A percentile compares a stretch with the other conserved stretches of the same genome.
Evolutionary conservation across 2,113 vertebrate genomes (phyloP).

Genomic region (Pseudolaguvia tuberculata): DNA sequence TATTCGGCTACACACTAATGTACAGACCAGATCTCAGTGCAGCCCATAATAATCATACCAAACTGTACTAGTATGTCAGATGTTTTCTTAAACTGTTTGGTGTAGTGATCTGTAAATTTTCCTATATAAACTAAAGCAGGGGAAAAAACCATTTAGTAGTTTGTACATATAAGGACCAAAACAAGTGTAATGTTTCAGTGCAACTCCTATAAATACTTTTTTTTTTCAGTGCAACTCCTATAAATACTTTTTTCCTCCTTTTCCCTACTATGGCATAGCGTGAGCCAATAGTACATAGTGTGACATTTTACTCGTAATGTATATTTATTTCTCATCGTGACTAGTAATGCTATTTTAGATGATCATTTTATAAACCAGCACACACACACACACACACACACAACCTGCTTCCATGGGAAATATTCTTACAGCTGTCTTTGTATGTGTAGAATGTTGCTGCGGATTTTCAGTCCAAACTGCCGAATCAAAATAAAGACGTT

Average conservation of each 20-base stretch:
- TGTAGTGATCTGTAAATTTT: conserved; percentile 15
- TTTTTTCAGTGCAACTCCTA: too few species aligned
- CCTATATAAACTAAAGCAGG: not conserved
- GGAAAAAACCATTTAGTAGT: too few species aligned
- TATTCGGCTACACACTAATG: conserved; percentile 10
- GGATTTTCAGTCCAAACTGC: conserved; percentile 23
- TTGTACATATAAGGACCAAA: conserved; percentile 26
- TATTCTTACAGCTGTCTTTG: conserved; percentile 21
- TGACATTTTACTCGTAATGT: conserved; percentile 9
- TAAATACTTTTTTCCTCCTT: too few species aligned
- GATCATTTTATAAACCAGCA: conserved; percentile 14
- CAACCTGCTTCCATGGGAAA: conserved; percentile 22
- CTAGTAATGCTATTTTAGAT: not conserved
- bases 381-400: not conserved
- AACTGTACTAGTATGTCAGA: not conserved
- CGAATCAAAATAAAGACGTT: conserved; percentile 28
- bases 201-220: too few species aligned
- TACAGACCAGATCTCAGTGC: not conserved
- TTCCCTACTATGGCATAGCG: not conserved
- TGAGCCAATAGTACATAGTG: not conserved
- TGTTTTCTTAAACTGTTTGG: conserved; percentile 14
- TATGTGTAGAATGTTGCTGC: conserved; percentile 15
- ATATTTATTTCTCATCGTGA: not conserved
- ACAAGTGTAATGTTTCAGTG: not conserved
- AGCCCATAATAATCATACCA: not conserved